Conservation (phyloP, 2,797 vertebrate genomes). For the Numenius phaeopus region DNA sequence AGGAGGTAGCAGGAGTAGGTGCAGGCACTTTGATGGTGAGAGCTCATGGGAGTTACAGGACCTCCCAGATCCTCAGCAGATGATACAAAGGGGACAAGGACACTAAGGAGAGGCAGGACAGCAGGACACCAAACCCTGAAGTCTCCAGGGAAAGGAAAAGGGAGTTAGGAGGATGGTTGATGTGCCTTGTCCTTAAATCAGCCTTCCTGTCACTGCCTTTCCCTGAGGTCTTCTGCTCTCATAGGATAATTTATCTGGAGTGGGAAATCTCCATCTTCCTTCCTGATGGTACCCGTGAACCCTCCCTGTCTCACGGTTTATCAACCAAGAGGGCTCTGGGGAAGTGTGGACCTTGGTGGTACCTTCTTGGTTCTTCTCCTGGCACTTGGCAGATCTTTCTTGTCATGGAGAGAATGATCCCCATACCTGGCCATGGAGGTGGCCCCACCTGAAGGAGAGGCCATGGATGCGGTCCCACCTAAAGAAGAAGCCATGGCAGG, state of each 20-base stretch:
- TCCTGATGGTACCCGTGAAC: neutral
- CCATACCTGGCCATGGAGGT: neutral
- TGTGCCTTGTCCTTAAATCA: neutral
- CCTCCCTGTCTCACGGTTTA: neutral
- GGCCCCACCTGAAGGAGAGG: neutral
- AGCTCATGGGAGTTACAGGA: neutral
- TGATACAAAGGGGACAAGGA: neutral
- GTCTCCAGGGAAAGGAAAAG: neutral
- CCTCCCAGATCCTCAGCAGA: neutral
- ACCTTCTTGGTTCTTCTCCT: neutral
- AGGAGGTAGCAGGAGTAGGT: neutral
- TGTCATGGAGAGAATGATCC: neutral
- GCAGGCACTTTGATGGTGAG: neutral
- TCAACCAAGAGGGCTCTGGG: neutral
- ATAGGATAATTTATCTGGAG: neutral
- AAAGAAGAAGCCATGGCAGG: too few species aligned
- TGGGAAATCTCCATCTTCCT: neutral
- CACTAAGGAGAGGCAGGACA: neutral
- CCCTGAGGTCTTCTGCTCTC: neutral
- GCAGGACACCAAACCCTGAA: neutral
- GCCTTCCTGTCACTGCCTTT: neutral
- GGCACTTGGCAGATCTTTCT: neutral
- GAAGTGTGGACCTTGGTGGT: neutral
- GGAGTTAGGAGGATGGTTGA: neutral
- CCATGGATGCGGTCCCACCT: too few species aligned